A percentile compares a stretch with the other conserved stretches of the same genome.
Evolutionary conservation across 2,888 invertebrate species (phyloP).

Genomic region (Nephrotoma flavescens): DNA sequence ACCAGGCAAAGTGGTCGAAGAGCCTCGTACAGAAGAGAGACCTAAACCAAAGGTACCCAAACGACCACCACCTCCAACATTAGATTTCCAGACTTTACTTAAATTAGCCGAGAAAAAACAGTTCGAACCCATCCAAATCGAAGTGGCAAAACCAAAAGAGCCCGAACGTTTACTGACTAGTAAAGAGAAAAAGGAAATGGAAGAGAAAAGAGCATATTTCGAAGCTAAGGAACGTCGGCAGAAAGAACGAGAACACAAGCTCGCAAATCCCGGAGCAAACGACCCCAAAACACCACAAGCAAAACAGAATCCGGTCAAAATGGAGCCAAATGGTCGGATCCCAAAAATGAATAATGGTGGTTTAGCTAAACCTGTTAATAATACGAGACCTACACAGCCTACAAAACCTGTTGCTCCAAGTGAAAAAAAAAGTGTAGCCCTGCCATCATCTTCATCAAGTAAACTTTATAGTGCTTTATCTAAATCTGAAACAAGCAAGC

Average conservation of each 20-base stretch:
- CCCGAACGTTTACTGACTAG: slow-evolving; percentile 64
- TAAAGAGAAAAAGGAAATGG: slow-evolving; percentile 59
- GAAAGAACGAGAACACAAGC: slow-evolving; percentile 25
- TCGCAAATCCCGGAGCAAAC: slow-evolving; percentile 17
- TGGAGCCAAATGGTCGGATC: slow-evolving; percentile 32
- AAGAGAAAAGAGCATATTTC: slow-evolving; percentile 51
- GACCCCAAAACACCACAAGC: slow-evolving; percentile 15
- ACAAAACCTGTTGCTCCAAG: slow-evolving; percentile 8
- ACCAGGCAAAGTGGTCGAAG: slow-evolving; percentile 25
- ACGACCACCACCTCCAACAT: slow-evolving; percentile 49
- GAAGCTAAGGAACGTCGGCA: slow-evolving; percentile 37
- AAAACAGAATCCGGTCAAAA: slow-evolving; percentile 15
- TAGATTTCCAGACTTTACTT: slow-evolving; percentile 64
- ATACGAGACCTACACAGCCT: slow-evolving; percentile 13
- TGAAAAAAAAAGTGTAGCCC: not conserved
- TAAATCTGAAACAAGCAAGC: not conserved
- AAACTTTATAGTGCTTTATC: not conserved
- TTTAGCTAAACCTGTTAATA: slow-evolving; percentile 6
- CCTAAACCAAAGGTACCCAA: slow-evolving; percentile 40
- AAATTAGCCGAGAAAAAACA: slow-evolving; percentile 76
- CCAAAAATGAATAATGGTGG: slow-evolving; percentile 34
- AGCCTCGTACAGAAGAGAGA: slow-evolving; percentile 20
- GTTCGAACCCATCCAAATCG: slow-evolving; percentile 50
- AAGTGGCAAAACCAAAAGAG: slow-evolving; percentile 38
- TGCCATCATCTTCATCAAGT: not conserved